Evolutionary conservation across 2,113 vertebrate genomes (phyloP), one percentile per base, ranked within the genome.

Genomic region (Agapornis roseicollis): DNA sequence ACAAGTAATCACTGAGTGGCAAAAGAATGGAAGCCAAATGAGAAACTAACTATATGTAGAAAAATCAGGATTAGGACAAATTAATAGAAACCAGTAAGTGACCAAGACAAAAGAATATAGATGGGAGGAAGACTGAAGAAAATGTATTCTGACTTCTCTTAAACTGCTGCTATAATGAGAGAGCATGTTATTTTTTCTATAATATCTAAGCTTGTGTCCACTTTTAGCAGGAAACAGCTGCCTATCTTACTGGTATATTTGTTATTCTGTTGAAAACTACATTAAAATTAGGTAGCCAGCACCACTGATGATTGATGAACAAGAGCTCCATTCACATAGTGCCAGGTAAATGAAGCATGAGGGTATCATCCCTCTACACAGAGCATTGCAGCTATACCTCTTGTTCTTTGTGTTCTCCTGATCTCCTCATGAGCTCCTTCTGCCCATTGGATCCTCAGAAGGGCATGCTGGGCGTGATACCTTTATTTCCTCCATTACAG

Each of bases 1-100:
- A 97, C 94, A 98, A 98, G 96, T 94, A 97, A 97, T 94, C 86
- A 96, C 93, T 89, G 94, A 98, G 93, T 94, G 94, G 89, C 88
- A 33, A 47, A 91, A 94, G 94, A 95, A 95, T 90, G 72, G 79
- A 90, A n/a, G 78, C 93, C 97, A 97, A 96, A 93, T 94, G 93
- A 95, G 95, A 96, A 97, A 93, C 74, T 64, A 96, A 82, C 88
- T 96, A 78, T 64, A 97, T 2, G 42, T 85, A 91, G 94, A 97
- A 97, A 97, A 97, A 96, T 82, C 55, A 64, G 84, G 85, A 97
- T 98, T 97, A 97, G 60, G 68, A 65, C 29, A 94, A 97, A 95
- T 96, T 97, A 93, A 95, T 90, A 91, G 79, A 87, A 79, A 35
- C 71, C 80, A 95, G 61, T 79, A 91, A 94, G 35, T 84, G 73